Conservation (phyloP, 2,113 vertebrate genomes). For the Bos indicus region DNA sequence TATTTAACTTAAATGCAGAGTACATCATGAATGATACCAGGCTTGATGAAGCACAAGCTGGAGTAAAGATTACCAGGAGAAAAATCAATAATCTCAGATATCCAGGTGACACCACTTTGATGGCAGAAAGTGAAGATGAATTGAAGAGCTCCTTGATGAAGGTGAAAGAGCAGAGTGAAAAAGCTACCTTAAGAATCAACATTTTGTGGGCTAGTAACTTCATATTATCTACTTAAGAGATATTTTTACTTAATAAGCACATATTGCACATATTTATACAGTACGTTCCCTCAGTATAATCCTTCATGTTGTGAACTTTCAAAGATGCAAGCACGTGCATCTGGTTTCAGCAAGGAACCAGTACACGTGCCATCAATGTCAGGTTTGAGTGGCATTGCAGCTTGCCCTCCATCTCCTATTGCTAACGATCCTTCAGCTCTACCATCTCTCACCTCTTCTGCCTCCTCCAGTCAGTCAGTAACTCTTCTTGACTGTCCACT, state of each 20-base stretch:
- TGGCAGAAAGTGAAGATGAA: background rate
- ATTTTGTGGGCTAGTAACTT: background rate
- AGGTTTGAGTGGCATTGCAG: background rate
- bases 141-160: background rate
- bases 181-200: background rate
- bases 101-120: background rate
- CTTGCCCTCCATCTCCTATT: background rate
- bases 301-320: background rate
- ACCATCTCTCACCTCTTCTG: background rate
- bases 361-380: rapidly evolving
- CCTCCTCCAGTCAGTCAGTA: background rate
- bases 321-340: background rate
- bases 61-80: background rate
- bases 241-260: background rate
- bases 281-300: background rate
- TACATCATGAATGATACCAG: background rate
- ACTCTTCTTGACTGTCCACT: background rate
- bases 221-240: background rate
- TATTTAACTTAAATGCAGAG: background rate
- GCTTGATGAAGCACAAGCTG: background rate
- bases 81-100: background rate
- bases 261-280: background rate
- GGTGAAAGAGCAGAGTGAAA: background rate
- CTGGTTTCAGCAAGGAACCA: background rate
- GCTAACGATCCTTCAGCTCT: rapidly evolving